phyloP scores from a whole-genome alignment of 1,140 invertebrate genomes.

The Bombus balteatus region DNA sequence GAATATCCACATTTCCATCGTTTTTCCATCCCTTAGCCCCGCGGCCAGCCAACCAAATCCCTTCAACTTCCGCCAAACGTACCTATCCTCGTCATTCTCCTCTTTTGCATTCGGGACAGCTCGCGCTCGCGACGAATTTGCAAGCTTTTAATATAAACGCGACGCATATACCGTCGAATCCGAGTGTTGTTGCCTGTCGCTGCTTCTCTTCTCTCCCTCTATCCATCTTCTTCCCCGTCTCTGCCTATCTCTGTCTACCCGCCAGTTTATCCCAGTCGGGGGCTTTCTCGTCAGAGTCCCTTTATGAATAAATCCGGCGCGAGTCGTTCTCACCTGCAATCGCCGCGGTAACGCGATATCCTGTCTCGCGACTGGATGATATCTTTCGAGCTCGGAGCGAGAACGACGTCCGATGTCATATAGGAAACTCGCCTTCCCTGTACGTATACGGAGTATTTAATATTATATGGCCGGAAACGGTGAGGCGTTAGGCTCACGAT shows the following conservation, averaged over 20 bases:
- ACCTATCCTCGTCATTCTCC: conserved; percentile 55
- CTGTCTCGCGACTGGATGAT: conserved; percentile 49
- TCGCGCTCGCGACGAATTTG: conserved; percentile 67
- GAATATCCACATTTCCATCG: conserved; percentile 64
- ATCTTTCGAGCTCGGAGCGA: conserved; percentile 22
- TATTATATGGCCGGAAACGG: conserved; percentile 3
- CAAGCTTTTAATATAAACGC: conserved; percentile 73
- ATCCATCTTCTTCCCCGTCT: background rate
- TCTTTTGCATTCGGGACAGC: conserved; percentile 68
- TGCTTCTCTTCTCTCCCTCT: background rate
- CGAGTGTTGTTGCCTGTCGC: conserved; percentile 62
- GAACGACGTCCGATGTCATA: conserved; percentile 46
- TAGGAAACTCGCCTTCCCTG: conserved; percentile 10
- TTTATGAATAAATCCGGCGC: conserved; percentile 69
- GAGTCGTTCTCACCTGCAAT: conserved; percentile 66
- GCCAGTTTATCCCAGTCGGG: conserved; percentile 39
- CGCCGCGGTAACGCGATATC: conserved; percentile 61
- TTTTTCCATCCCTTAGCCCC: conserved; percentile 56
- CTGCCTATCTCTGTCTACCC: conserved; percentile 26
- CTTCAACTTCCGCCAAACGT: conserved; percentile 21
- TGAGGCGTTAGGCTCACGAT: background rate
- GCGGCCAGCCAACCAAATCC: background rate
- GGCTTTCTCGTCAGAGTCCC: conserved; percentile 49
- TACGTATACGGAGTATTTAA: conserved; percentile 8
- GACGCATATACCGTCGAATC: conserved; percentile 65